Conservation (phyloP, 2,113 vertebrate genomes). For the Chaenogobius annularis region DNA sequence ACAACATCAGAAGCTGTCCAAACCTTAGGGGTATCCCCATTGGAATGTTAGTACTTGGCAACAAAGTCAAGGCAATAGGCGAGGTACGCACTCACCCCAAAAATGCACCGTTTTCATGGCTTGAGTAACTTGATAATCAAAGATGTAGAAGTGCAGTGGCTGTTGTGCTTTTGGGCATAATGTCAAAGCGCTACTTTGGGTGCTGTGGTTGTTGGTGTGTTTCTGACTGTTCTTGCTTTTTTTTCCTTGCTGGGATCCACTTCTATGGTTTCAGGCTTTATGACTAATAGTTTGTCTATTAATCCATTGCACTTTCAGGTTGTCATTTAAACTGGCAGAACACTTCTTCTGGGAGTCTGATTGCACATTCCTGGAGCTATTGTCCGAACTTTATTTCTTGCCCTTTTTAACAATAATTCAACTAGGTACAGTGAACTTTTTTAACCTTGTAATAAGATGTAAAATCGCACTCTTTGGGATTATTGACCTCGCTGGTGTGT, state of each 20-base stretch:
- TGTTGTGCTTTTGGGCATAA: slow-evolving; percentile 75
- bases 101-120: slow-evolving; percentile 81
- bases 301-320: slow-evolving; percentile 52
- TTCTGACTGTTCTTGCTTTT: slow-evolving; percentile 56
- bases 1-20: slow-evolving; percentile 99
- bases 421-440: slow-evolving; percentile 39
- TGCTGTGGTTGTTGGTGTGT: slow-evolving; percentile 46
- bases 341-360: slow-evolving; percentile 34
- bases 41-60: slow-evolving; percentile 99
- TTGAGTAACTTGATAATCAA: slow-evolving; percentile 64
- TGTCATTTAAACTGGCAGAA: slow-evolving; percentile 25
- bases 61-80: slow-evolving; percentile 99
- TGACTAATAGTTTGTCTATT: slow-evolving; percentile 50
- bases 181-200: slow-evolving; percentile 4
- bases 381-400: slow-evolving; percentile 50
- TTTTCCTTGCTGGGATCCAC: slow-evolving; percentile 43
- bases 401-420: slow-evolving; percentile 47
- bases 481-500: slow-evolving; percentile 90
- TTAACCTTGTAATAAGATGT: slow-evolving; percentile 38
- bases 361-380: slow-evolving; percentile 60
- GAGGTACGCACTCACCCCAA: slow-evolving; percentile 93
- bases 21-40: slow-evolving; percentile 99
- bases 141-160: slow-evolving; percentile 44
- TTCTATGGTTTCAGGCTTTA: slow-evolving; percentile 61
- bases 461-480: slow-evolving; percentile 43